Percentiles rank a stretch among this genome's conserved stretches.
Conservation (phyloP, 2,888 invertebrate genomes). For the Cerastoderma edule region DNA sequence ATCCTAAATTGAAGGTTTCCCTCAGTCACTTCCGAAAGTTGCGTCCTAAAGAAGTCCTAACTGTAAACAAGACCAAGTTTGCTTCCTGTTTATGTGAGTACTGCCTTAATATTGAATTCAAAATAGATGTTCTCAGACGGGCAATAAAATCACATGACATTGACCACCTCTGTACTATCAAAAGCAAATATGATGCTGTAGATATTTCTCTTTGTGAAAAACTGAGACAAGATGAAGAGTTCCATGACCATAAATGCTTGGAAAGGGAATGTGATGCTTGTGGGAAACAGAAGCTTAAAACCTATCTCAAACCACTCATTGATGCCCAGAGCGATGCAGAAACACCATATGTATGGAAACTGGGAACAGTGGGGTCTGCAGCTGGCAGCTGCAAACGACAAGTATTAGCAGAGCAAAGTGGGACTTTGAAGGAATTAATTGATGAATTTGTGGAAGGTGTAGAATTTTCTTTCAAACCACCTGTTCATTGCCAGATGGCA, state of each 20-base stretch:
- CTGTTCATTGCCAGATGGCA: conserved; percentile 42
- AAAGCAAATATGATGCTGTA: conserved; percentile 36
- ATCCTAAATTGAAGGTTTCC: conserved; percentile 29
- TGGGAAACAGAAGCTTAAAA: conserved; percentile 19
- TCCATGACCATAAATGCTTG: conserved; percentile 14
- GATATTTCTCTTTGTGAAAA: conserved; percentile 25
- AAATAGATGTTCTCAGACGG: conserved; percentile 17
- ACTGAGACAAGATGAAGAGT: conserved; percentile 11
- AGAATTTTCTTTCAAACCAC: conserved; percentile 29
- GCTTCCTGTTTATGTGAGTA: conserved; percentile 31
- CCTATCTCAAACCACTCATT: conserved; percentile 17
- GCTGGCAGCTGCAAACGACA: conserved; percentile 26
- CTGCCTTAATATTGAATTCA: conserved; percentile 30
- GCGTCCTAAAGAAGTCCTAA: conserved; percentile 28
- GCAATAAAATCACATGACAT: conserved; percentile 18
- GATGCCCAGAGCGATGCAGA: neutral
- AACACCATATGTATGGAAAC: conserved; percentile 35
- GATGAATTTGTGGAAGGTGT: conserved; percentile 16
- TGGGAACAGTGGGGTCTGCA: conserved; percentile 9
- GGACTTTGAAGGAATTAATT: conserved; percentile 13
- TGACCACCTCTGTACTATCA: conserved; percentile 14
- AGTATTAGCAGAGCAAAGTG: conserved; percentile 24
- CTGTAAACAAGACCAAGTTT: conserved; percentile 31
- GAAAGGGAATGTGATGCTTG: conserved; percentile 25
- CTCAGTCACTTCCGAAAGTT: conserved; percentile 30